phyloP scores from a whole-genome alignment of 2,888 invertebrate genomes.

The Eledona agricola region DNA sequence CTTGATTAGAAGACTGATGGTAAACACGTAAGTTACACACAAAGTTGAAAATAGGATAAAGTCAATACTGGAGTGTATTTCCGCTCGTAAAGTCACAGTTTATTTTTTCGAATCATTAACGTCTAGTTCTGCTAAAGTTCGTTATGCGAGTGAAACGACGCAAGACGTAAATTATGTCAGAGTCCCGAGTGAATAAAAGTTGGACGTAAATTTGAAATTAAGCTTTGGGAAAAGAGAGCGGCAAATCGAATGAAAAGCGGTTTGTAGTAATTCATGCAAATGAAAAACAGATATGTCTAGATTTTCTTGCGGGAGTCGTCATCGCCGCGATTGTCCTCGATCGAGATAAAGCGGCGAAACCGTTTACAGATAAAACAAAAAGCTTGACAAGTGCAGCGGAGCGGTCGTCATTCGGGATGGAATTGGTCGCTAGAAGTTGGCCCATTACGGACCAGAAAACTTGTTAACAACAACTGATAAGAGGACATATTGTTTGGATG shows the following conservation, averaged over 20 bases:
- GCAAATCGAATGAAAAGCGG: constrained; percentile 30
- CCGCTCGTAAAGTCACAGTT: too few relatives aligned
- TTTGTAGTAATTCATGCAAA: constrained; percentile 40
- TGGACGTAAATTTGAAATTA: constrained; percentile 21
- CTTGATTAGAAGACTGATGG: too few relatives aligned
- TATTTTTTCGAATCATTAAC: too few relatives aligned
- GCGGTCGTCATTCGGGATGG: constrained; percentile 46
- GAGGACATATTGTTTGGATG: constrained; percentile 62
- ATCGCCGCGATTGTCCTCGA: constrained; percentile 14
- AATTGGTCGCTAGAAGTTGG: constrained; percentile 55
- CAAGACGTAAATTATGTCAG: too few relatives aligned
- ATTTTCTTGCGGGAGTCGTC: constrained; percentile 19
- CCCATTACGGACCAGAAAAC: constrained; percentile 60
- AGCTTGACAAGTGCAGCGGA: constrained; percentile 58
- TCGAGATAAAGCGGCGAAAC: constrained; percentile 40
- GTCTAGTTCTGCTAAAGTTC: too few relatives aligned
- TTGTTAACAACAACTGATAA: constrained; percentile 62
- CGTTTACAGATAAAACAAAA: constrained; percentile 58
- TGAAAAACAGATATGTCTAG: constrained; percentile 39
- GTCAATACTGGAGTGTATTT: too few relatives aligned
- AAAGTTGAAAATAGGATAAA: too few relatives aligned
- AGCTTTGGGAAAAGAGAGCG: constrained; percentile 8
- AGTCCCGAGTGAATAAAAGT: constrained; percentile 13
- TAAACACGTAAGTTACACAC: too few relatives aligned
- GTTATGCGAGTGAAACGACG: too few relatives aligned